Percentiles rank a stretch among this genome's conserved stretches.
Evolutionary conservation across 1,140 invertebrate species (phyloP).

Genomic region (Scaptomyza graminum): DNA sequence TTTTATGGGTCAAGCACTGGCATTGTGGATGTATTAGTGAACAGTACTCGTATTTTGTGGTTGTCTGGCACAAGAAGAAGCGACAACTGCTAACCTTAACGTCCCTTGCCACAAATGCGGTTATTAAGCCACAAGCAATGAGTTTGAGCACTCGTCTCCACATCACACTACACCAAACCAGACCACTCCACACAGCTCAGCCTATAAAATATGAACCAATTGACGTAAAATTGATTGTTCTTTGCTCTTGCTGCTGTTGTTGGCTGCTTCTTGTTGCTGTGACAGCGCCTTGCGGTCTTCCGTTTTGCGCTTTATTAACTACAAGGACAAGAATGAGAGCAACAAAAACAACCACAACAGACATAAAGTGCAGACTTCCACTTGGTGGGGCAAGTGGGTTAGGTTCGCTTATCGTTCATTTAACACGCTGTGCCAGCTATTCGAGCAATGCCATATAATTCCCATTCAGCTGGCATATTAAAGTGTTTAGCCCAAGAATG

Average conservation of each 20-base stretch:
- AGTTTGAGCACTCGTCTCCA: constrained; percentile 16
- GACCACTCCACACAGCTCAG: constrained; percentile 33
- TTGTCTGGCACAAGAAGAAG: constrained; percentile 9
- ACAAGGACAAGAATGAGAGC: constrained; percentile 32
- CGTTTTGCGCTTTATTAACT: constrained; percentile 71
- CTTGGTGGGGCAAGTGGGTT: constrained; percentile 3
- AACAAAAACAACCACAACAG: not conserved
- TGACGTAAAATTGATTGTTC: constrained; percentile 79
- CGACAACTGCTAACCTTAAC: constrained; percentile 50
- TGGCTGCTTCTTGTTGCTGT: constrained; percentile 11
- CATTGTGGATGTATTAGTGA: constrained; percentile 36
- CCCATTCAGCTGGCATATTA: constrained; percentile 72
- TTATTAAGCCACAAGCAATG: constrained; percentile 35
- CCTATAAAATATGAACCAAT: constrained; percentile 80
- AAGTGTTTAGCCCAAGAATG: constrained; percentile 60
- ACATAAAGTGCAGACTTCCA: constrained; percentile 67
- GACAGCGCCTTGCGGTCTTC: constrained; percentile 54
- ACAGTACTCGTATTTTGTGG: constrained; percentile 1
- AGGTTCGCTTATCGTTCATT: constrained; percentile 73
- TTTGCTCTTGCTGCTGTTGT: constrained; percentile 26
- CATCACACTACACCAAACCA: constrained; percentile 14
- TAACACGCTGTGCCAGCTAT: constrained; percentile 74
- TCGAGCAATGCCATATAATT: constrained; percentile 74
- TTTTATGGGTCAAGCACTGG: constrained; percentile 65
- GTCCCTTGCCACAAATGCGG: constrained; percentile 38